These are phyloP conservation scores for Tuta absoluta DNA, from an alignment of 2,888 invertebrate species.

Conservation along the genomic window DNA sequence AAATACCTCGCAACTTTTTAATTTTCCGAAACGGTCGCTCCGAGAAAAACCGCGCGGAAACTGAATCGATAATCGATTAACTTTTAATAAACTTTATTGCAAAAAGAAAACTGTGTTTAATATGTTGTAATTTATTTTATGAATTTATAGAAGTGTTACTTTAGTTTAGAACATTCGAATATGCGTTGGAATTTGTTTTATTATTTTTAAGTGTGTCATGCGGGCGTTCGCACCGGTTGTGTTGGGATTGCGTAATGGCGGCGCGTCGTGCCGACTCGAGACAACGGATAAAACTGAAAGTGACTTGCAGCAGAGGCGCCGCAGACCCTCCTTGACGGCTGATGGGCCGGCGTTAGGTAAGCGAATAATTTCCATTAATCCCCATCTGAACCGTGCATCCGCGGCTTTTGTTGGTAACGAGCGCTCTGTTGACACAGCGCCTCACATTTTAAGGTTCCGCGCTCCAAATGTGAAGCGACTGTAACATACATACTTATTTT, in stretches of 20 bases:
- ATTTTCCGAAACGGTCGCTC: conserved; percentile 36
- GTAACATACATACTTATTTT: neutral
- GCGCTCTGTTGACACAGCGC: conserved; percentile 43
- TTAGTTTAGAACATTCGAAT: conserved; percentile 21
- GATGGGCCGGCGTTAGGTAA: conserved; percentile 53
- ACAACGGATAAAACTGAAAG: conserved; percentile 74
- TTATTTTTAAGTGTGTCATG: conserved; percentile 66
- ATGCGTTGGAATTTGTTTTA: conserved; percentile 15
- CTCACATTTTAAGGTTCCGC: conserved; percentile 37
- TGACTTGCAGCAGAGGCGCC: conserved; percentile 48
- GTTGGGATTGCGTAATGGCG: conserved; percentile 51
- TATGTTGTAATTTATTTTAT: neutral
- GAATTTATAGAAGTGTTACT: neutral
- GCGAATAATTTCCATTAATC: conserved; percentile 57
- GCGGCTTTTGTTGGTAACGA: conserved; percentile 45
- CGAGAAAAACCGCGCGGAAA: conserved; percentile 40
- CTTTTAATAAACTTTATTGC: conserved; percentile 27
- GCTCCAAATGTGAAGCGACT: conserved; percentile 19
- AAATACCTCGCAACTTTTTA: conserved; percentile 33
- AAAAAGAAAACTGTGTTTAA: neutral
- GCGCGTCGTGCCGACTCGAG: conserved; percentile 61
- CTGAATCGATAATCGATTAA: conserved; percentile 34
- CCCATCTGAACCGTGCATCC: conserved; percentile 55
- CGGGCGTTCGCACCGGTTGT: conserved; percentile 56
- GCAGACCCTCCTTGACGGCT: conserved; percentile 48